A percentile compares a stretch with the other conserved stretches of the same genome.
Conservation (phyloP, 2,888 invertebrate genomes). For the Auanema sp. region DNA sequence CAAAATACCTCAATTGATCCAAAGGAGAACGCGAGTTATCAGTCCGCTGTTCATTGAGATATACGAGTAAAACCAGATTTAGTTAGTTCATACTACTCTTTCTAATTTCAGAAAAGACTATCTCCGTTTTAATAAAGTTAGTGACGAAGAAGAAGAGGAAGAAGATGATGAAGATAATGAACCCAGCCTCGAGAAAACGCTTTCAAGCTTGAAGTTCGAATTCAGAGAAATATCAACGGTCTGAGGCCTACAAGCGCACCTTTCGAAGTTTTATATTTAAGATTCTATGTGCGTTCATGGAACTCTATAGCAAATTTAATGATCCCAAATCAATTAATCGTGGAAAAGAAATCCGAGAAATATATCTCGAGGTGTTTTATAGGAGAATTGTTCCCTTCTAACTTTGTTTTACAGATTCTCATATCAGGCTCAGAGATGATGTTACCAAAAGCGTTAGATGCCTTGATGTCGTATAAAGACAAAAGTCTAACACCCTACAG, state of each 20-base stretch:
- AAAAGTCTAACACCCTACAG: too few species aligned
- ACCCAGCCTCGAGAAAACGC: too few species aligned
- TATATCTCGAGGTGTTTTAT: slow-evolving; percentile 65
- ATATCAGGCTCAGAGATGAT: background rate
- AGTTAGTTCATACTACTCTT: background rate
- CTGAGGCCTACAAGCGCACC: background rate
- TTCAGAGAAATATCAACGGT: slow-evolving; percentile 9
- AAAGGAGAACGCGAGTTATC: slow-evolving; percentile 79
- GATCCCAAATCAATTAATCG: slow-evolving; percentile 80
- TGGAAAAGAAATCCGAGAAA: slow-evolving; percentile 75
- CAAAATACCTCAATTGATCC: slow-evolving; percentile 76
- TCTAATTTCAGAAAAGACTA: background rate
- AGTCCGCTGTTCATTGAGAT: slow-evolving; percentile 81
- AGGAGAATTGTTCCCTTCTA: too few species aligned
- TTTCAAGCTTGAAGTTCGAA: slow-evolving; percentile 17
- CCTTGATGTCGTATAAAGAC: background rate
- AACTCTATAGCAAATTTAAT: slow-evolving; percentile 75
- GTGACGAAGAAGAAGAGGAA: too few species aligned
- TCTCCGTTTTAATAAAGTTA: too few species aligned
- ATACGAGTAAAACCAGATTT: slow-evolving; percentile 71
- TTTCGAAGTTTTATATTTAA: slow-evolving; percentile 7
- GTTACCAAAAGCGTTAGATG: too few species aligned
- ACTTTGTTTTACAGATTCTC: background rate
- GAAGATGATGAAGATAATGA: slow-evolving; percentile 49
- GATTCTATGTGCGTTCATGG: slow-evolving; percentile 45